These are phyloP conservation scores for Bos taurus DNA, from an alignment of 2,113 vertebrate species.

Conservation along the genomic window ARS-UCD2.0 NC_037329.1:88571001-88571500, in stretches of 20 bases:
- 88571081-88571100: too few relatives aligned
- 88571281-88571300: neutral
- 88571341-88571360: neutral
- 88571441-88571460: neutral
- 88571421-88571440: neutral
- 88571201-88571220: too few relatives aligned
- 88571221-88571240: too few relatives aligned
- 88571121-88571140: too few relatives aligned
- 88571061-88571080: neutral
- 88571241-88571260: too few relatives aligned
- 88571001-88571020: too few relatives aligned
- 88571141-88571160: too few relatives aligned
- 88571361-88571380: neutral
- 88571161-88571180: too few relatives aligned
- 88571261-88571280: neutral
- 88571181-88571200: too few relatives aligned
- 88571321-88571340: neutral
- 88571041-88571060: too few relatives aligned
- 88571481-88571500: neutral
- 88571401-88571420: neutral
- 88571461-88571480: neutral
- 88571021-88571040: too few relatives aligned
- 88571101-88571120: too few relatives aligned
- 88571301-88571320: neutral
- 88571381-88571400: neutral